phyloP scores from a whole-genome alignment of 2,797 vertebrate species.

The Clarias fuscus region DNA sequence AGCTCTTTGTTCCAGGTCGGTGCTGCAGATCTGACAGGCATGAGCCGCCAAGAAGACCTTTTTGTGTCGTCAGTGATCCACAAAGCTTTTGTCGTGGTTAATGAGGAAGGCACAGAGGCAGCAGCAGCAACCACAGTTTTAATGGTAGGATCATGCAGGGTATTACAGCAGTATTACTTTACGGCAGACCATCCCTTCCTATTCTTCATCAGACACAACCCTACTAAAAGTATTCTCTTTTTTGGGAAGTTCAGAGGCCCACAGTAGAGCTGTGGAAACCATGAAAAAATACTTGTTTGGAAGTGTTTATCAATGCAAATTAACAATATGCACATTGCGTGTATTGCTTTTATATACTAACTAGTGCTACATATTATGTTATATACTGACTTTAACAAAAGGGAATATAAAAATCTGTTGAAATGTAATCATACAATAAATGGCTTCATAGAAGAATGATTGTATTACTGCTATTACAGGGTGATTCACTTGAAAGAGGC shows the following conservation, averaged over 20 bases:
- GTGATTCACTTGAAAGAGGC: too few species aligned
- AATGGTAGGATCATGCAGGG: slow-evolving; percentile 60
- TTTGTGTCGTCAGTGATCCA: slow-evolving; percentile 86
- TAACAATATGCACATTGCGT: not conserved
- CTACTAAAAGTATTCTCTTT: slow-evolving; percentile 83
- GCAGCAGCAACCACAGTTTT: slow-evolving; percentile 82
- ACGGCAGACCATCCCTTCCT: slow-evolving; percentile 88
- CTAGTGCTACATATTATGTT: too few species aligned
- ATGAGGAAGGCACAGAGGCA: slow-evolving; percentile 93
- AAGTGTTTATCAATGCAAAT: not conserved
- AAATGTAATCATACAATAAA: too few species aligned
- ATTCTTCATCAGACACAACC: slow-evolving; percentile 88
- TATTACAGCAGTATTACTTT: slow-evolving; percentile 75
- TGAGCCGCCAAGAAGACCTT: slow-evolving; percentile 68
- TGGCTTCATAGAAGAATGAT: too few species aligned
- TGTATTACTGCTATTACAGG: slow-evolving; percentile 46
- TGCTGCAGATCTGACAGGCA: too few species aligned
- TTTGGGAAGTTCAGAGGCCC: slow-evolving; percentile 82
- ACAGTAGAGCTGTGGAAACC: slow-evolving; percentile 56
- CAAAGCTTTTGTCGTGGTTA: slow-evolving; percentile 92
- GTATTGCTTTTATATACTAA: not conserved
- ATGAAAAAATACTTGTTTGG: not conserved
- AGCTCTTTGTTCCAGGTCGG: too few species aligned
- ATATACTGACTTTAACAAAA: too few species aligned
- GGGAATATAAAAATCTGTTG: too few species aligned